Conservation (phyloP, 2,888 invertebrate species). For the Drosophila paracracens region DNA sequence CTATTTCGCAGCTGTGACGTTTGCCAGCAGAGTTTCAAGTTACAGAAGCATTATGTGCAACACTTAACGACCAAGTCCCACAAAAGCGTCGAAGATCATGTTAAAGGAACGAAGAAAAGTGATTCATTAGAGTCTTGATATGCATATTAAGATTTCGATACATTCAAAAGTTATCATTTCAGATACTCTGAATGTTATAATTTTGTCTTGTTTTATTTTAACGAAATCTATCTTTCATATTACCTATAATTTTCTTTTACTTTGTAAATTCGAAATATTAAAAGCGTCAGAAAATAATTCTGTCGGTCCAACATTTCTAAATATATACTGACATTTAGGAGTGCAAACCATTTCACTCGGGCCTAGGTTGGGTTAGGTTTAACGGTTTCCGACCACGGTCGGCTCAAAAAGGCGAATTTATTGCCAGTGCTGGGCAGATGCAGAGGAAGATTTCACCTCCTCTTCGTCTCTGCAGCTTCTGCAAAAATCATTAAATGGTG, state of each 20-base stretch:
- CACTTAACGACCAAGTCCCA: conserved; percentile 56
- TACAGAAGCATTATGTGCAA: conserved; percentile 44
- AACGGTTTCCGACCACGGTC: no score
- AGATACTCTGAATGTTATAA: no score
- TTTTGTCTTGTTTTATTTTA: no score
- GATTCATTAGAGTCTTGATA: conserved; percentile 1
- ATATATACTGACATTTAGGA: not conserved
- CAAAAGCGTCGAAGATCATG: conserved; percentile 42
- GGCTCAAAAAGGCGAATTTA: no score
- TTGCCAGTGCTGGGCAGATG: no score
- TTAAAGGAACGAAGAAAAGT: conserved; percentile 3
- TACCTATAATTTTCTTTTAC: not conserved
- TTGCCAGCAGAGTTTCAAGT: conserved; percentile 53
- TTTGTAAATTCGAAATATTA: not conserved
- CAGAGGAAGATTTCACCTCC: no score
- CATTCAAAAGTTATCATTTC: no score
- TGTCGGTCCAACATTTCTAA: not conserved
- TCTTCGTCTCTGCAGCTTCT: no score
- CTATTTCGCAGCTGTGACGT: conserved; percentile 50
- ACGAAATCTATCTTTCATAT: not conserved
- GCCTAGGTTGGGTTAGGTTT: no score
- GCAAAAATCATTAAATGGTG: no score
- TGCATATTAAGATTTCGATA: not conserved
- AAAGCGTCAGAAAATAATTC: not conserved
- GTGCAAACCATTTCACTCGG: no score